These are phyloP conservation scores for Heterotilapia buettikoferi DNA, from an alignment of 2,113 vertebrate genomes.

Conservation along the genomic window DNA sequence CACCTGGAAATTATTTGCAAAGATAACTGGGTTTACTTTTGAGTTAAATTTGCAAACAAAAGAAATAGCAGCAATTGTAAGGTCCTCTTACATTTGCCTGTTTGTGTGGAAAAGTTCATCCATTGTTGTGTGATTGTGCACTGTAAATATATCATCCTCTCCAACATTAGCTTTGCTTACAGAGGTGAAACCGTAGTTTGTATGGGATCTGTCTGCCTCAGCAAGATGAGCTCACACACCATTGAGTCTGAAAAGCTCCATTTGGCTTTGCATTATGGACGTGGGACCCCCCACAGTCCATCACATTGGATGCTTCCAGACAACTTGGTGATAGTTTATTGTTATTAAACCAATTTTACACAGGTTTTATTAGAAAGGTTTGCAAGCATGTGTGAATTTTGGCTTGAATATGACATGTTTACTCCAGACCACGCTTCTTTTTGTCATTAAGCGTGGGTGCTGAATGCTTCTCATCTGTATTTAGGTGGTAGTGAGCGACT, in stretches of 20 bases:
- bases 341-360: not conserved
- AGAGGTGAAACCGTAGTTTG: slow-evolving; percentile 69
- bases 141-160: slow-evolving; percentile 50
- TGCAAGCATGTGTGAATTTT: not conserved
- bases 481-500: slow-evolving; percentile 28
- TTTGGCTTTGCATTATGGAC: slow-evolving; percentile 71
- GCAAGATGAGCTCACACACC: slow-evolving; percentile 77
- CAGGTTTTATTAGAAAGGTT: not conserved
- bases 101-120: not conserved
- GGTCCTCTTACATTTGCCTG: not conserved
- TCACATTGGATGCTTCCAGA: slow-evolving; percentile 45
- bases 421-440: not conserved
- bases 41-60: not conserved
- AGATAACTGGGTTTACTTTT: not conserved
- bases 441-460: not conserved
- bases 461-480: not conserved
- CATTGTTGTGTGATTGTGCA: slow-evolving; percentile 23
- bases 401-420: not conserved
- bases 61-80: not conserved
- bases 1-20: not conserved
- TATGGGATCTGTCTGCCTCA: slow-evolving; percentile 73
- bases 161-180: slow-evolving; percentile 76
- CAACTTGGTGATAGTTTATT: not conserved
- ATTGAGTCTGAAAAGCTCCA: slow-evolving; percentile 68
- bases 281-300: slow-evolving; percentile 23